A percentile compares a stretch with the other conserved stretches of the same genome.
These are phyloP conservation scores for Dromiciops gliroides DNA, from an alignment of 2,113 vertebrate genomes.

Conservation along the genomic window DNA sequence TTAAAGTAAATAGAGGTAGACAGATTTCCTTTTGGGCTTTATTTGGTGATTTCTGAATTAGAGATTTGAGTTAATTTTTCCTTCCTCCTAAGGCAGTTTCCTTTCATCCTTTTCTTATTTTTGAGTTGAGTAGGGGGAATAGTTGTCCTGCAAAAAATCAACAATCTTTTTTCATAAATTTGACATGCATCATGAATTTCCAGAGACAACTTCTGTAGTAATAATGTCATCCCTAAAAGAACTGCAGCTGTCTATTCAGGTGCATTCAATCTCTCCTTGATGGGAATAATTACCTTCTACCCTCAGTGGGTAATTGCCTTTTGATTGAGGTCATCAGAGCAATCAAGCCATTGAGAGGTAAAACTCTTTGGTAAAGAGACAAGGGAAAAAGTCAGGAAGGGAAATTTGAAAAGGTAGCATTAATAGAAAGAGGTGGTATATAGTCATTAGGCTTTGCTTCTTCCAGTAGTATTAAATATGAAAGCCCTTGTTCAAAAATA, in stretches of 20 bases:
- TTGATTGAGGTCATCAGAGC: conserved; percentile 99
- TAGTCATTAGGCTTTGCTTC: conserved; percentile 2
- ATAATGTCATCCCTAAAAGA: conserved; percentile 87
- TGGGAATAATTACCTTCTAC: conserved; percentile 93
- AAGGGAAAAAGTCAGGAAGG: conserved; percentile 69
- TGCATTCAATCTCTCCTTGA: conserved; percentile 88
- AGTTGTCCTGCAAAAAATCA: conserved; percentile 78
- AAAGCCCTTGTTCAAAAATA: not conserved
- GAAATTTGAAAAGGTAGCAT: conserved; percentile 70
- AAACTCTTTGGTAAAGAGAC: conserved; percentile 83
- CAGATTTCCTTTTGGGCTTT: not conserved
- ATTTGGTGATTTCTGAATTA: conserved; percentile 19
- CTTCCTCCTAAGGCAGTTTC: conserved; percentile 36
- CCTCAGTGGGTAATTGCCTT: conserved; percentile 94
- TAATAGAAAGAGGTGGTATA: conserved; percentile 61
- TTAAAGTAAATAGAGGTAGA: not conserved
- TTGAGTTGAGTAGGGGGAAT: conserved; percentile 56
- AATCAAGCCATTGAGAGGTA: conserved; percentile 90
- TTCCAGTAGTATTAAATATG: not conserved
- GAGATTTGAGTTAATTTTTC: conserved; percentile 32
- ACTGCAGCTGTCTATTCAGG: conserved; percentile 90
- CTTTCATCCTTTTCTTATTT: conserved; percentile 45
- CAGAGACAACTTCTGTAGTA: conserved; percentile 82
- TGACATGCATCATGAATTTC: conserved; percentile 81
- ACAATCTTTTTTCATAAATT: conserved; percentile 81